These are phyloP conservation scores for Xenus cinereus DNA, from an alignment of 2,113 vertebrate genomes.

Conservation along the genomic window DNA sequence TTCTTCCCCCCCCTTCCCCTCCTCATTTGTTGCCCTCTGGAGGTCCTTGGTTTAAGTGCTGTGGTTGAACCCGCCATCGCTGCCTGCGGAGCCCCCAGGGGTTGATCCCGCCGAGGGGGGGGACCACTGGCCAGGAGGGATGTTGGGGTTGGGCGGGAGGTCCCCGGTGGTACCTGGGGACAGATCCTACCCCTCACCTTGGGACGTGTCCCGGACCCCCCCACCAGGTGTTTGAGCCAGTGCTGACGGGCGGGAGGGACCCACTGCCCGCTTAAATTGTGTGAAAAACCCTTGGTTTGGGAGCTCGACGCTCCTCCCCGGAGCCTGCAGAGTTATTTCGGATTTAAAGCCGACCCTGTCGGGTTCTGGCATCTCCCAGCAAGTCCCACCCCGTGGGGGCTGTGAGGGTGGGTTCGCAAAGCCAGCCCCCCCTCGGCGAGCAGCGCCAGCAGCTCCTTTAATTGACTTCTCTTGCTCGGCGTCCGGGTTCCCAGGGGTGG, in stretches of 20 bases:
- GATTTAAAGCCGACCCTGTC: background rate
- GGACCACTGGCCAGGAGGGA: background rate
- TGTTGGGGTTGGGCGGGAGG: background rate
- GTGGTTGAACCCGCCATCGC: background rate
- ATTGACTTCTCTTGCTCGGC: background rate
- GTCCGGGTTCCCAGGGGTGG: background rate
- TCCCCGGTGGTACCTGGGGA: background rate
- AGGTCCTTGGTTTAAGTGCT: background rate
- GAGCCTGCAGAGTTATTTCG: background rate
- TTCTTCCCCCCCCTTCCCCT: too few relatives aligned
- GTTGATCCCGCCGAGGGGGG: too few relatives aligned
- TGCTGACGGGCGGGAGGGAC: background rate
- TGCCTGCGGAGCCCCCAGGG: background rate
- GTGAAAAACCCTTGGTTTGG: background rate
- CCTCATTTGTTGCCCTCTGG: background rate
- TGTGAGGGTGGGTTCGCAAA: background rate
- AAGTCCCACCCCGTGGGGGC: background rate
- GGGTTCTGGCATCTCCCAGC: accelerated
- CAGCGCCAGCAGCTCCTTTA: background rate
- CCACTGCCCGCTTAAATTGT: accelerated
- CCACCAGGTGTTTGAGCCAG: background rate
- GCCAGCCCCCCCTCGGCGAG: background rate
- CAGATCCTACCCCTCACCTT: accelerated
- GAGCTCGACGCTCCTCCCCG: background rate
- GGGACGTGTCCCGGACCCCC: background rate